Evolutionary conservation across 2,113 vertebrate species (phyloP).

Genomic region (Percina caprodes): DNA sequence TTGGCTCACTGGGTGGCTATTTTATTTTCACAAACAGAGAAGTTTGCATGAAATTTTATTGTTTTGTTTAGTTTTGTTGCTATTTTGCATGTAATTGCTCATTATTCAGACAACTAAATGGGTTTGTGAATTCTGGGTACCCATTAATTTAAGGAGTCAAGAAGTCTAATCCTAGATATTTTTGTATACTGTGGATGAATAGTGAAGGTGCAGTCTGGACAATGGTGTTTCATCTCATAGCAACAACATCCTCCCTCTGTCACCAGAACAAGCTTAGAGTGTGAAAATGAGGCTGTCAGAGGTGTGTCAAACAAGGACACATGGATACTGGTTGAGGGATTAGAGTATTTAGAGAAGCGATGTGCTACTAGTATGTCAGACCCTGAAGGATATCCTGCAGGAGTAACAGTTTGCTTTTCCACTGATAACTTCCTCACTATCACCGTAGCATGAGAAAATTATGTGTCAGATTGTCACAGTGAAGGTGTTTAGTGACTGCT

Average conservation of each 20-base stretch:
- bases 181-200: neutral
- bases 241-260: neutral
- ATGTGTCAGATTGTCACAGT: neutral
- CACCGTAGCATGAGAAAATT: neutral
- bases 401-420: neutral
- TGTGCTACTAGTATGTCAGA: slow-evolving; percentile 16
- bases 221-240: neutral
- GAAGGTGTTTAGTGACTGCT: neutral
- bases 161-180: neutral
- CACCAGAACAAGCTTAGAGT: neutral
- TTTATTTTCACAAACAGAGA: neutral
- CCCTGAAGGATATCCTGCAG: neutral
- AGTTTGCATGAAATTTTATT: neutral
- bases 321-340: neutral
- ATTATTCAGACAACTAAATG: neutral
- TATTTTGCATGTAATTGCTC: slow-evolving; percentile 21
- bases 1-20: slow-evolving; percentile 20
- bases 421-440: neutral
- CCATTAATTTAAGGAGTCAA: neutral
- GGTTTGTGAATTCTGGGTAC: neutral
- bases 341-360: slow-evolving; percentile 17
- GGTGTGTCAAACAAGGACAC: slow-evolving; percentile 19
- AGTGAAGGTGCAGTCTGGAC: neutral
- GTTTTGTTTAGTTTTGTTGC: neutral
- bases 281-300: slow-evolving; percentile 4